Evolutionary conservation across 92 coral and sea anemone genomes (phyloP), one percentile per base, ranked within the genome.

Genomic region (Porites lobata): DNA sequence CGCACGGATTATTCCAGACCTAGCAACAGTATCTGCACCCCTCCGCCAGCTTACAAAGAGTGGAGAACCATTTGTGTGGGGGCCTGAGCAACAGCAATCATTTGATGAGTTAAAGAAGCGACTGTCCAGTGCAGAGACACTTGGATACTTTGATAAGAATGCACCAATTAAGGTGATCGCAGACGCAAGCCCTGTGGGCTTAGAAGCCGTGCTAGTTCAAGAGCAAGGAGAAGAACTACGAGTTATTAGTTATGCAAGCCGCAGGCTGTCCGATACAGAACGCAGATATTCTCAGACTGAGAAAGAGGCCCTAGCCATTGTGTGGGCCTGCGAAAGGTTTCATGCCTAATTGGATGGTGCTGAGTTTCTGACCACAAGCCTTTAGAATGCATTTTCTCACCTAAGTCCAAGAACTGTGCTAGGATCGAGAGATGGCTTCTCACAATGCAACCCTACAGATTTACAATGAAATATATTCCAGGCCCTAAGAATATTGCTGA

Each of bases 131-230:
- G 84, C 90, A 2, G 81, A 81, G 71, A 82, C 92, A 47, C 82
- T 89, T 22, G 88, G 76, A 78, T 90, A 86, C 26, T 82, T 90
- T 71, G 89, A 93, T 21, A 66, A 71, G 6, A 18, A 65, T 65
- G 29, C 24, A n/a, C 69, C 69, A 20, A 65, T 26, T n/a, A 65
- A 65, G 43, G 90, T 93, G 78, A 89, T 93, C 19, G 91, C 90
- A 43, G 94, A 93, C 71, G 91, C 93, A 52, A 92, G 92, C 63
- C 94, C 89, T 14, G 94, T 91, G 24, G 92, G 94, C 15, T 59
- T 77, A 8, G 89, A 89, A 71, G 89, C 94, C 22, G 91, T 76
- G 50, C 83, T 91, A 21, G 89, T 87, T n/a, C 85, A 81, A 29
- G 53, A 67, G 75, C 90, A 90, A 80, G 82, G 81, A 20, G 87